A percentile compares a stretch with the other conserved stretches of the same genome.
These are phyloP conservation scores for Dendrocincla fuliginosa DNA, from an alignment of 2,797 vertebrate species.

Conservation along the genomic window DNA sequence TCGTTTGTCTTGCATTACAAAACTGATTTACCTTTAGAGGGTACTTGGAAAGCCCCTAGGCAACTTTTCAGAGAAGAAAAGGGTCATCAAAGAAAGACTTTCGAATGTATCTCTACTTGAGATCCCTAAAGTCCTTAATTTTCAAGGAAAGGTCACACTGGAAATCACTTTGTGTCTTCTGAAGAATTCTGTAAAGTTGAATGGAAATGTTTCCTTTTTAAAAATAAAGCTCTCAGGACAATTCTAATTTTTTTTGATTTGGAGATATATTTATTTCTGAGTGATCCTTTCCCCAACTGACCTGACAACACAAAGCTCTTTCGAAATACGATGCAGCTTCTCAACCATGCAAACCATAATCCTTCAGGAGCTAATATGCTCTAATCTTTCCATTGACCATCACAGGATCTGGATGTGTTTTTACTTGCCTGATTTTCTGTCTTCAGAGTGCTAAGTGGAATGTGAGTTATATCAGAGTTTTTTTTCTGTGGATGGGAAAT, in stretches of 20 bases:
- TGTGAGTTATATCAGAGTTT: background rate
- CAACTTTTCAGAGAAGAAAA: background rate
- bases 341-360: background rate
- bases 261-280: background rate
- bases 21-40: background rate
- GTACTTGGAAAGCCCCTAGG: background rate
- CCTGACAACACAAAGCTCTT: background rate
- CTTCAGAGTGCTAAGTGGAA: fast-evolving
- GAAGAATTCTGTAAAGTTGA: background rate
- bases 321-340: background rate
- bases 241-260: background rate
- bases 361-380: background rate
- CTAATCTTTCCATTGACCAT: background rate
- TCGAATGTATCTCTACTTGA: background rate
- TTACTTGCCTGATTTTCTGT: background rate
- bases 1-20: background rate
- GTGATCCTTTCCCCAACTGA: background rate
- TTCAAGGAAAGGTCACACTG: background rate
- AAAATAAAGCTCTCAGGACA: background rate
- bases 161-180: background rate
- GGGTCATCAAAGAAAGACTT: background rate
- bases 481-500: background rate
- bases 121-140: background rate
- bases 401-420: background rate
- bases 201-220: background rate